Conservation (phyloP, 2,888 invertebrate genomes). For the Ischnura elegans region DNA sequence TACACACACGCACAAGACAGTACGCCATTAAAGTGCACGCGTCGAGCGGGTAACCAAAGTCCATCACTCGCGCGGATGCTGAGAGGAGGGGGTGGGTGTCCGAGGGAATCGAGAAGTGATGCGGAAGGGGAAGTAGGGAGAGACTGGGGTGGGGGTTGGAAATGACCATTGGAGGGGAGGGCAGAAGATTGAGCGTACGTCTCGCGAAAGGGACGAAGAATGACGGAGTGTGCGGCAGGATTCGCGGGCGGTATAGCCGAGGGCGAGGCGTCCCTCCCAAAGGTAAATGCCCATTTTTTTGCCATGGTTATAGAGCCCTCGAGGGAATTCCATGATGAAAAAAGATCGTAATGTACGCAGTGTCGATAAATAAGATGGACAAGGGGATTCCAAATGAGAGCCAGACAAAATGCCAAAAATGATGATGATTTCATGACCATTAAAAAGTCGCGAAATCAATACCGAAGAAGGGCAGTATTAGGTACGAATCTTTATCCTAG, state of each 20-base stretch:
- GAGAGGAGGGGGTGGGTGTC: not conserved
- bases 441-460: not conserved
- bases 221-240: not conserved
- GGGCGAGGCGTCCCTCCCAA: not conserved
- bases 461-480: not conserved
- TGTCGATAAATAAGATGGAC: not conserved
- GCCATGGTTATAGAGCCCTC: not conserved
- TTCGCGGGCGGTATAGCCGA: not conserved
- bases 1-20: conserved; percentile 21
- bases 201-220: not conserved
- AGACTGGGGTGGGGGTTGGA: not conserved
- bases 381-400: not conserved
- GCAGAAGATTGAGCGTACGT: not conserved
- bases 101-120: not conserved
- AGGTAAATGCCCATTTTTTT: not conserved
- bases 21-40: conserved; percentile 55
- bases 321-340: not conserved
- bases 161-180: not conserved
- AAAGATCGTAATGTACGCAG: not conserved
- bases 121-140: not conserved
- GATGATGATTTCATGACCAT: too few species aligned
- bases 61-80: conserved; percentile 37
- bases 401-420: too few species aligned
- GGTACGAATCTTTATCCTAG: too few species aligned
- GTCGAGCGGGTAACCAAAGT: conserved; percentile 61